Conservation (phyloP, 2,113 vertebrate genomes). For the Xiphias gladius region DNA sequence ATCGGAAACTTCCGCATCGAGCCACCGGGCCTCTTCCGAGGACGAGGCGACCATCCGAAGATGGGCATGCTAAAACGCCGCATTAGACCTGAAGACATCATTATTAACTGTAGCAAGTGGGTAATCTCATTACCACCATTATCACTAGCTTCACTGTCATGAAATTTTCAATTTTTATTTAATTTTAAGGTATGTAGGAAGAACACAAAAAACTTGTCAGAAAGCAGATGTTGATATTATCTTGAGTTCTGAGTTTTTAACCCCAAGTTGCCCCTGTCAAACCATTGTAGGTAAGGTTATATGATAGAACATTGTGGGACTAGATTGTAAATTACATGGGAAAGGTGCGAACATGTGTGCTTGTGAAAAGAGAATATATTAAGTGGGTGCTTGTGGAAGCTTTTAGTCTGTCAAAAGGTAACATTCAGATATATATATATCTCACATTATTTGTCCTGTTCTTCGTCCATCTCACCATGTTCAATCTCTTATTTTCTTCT, state of each 20-base stretch:
- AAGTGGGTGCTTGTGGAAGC: neutral
- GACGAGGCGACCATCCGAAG: constrained; percentile 96
- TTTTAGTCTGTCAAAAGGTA: neutral
- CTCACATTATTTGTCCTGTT: neutral
- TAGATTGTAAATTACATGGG: neutral
- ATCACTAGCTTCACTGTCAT: neutral
- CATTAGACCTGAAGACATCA: constrained; percentile 94
- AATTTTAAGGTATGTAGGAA: neutral
- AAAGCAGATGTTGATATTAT: neutral
- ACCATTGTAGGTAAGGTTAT: neutral
- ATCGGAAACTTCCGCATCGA: constrained; percentile 98
- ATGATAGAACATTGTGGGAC: neutral
- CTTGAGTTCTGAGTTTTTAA: constrained; percentile 9
- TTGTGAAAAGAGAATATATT: constrained; percentile 5
- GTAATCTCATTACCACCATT: constrained; percentile 43
- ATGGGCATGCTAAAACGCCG: constrained; percentile 97
- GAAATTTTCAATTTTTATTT: neutral
- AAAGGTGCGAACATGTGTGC: neutral
- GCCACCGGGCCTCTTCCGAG: constrained; percentile 94
- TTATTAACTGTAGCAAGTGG: constrained; percentile 99
- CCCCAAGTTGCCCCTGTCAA: constrained; percentile 60
- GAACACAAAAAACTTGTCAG: neutral
- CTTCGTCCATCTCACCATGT: neutral
- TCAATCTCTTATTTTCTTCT: neutral
- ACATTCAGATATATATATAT: neutral